A percentile compares a stretch with the other conserved stretches of the same genome.
phyloP scores from a whole-genome alignment of 2,888 invertebrate genomes.

The Orgyia antiqua region DNA sequence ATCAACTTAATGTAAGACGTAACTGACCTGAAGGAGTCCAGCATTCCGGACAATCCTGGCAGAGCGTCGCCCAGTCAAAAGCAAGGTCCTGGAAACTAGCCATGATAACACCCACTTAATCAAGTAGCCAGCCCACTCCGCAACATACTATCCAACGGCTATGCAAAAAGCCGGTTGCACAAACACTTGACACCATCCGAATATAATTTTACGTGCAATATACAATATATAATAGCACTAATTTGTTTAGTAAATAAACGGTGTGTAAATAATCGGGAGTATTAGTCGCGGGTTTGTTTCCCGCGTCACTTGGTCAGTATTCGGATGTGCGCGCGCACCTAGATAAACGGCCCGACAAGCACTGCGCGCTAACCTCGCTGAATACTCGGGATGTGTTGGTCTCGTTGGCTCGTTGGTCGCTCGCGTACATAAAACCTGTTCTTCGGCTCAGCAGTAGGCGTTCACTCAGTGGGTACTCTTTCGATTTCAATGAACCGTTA shows the following conservation, averaged over 20 bases:
- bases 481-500: slow-evolving; percentile 77
- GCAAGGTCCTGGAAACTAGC: slow-evolving; percentile 81
- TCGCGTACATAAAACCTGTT: slow-evolving; percentile 59
- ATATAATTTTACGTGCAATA: slow-evolving; percentile 16
- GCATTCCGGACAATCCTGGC: slow-evolving; percentile 79
- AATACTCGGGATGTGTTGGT: slow-evolving; percentile 61
- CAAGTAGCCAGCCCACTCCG: slow-evolving; percentile 40
- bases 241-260: slow-evolving; percentile 31
- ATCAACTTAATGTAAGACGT: too few relatives aligned
- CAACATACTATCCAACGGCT: slow-evolving; percentile 42
- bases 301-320: slow-evolving; percentile 27
- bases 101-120: slow-evolving; percentile 63
- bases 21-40: slow-evolving; percentile 79
- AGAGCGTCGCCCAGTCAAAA: slow-evolving; percentile 81
- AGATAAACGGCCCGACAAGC: slow-evolving; percentile 59
- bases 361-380: slow-evolving; percentile 59
- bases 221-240: slow-evolving; percentile 14
- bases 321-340: slow-evolving; percentile 52
- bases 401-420: slow-evolving; percentile 27
- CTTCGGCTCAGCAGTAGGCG: slow-evolving; percentile 43
- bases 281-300: slow-evolving; percentile 35
- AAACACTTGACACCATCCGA: slow-evolving; percentile 48
- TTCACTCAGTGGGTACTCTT: slow-evolving; percentile 56
- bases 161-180: slow-evolving; percentile 36
- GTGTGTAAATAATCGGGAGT: slow-evolving; percentile 26